A percentile compares a stretch with the other conserved stretches of the same genome.
Evolutionary conservation across 1,140 invertebrate species (phyloP).

Genomic region (Notospermus geniculatus): DNA sequence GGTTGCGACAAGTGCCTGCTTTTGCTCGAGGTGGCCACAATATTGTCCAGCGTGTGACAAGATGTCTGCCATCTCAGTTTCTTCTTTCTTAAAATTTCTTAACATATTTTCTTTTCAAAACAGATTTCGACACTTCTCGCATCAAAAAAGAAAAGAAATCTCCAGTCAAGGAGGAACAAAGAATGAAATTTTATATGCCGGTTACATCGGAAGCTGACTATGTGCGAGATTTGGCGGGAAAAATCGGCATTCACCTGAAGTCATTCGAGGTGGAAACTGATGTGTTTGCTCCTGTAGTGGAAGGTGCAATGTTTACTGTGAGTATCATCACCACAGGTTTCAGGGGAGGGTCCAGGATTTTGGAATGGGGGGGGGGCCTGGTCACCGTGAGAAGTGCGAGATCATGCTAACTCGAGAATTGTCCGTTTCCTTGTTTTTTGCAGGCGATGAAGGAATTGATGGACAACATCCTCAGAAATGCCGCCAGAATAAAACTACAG

Average conservation of each 20-base stretch:
- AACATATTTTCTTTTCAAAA: background rate
- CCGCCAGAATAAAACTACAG: background rate
- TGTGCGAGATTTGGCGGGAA: background rate
- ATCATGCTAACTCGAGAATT: background rate
- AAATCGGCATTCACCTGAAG: background rate
- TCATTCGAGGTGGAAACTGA: background rate
- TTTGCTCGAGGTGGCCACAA: too few species aligned
- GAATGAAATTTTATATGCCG: background rate
- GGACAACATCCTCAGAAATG: background rate
- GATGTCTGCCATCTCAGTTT: background rate
- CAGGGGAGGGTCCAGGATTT: too few species aligned
- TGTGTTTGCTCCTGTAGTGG: background rate
- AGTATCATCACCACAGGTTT: constrained; percentile 1
- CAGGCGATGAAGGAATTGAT: constrained; percentile 6
- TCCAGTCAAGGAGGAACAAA: background rate
- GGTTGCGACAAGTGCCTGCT: too few species aligned
- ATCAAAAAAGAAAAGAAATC: background rate
- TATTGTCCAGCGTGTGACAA: too few species aligned
- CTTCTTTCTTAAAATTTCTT: background rate
- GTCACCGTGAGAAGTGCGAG: background rate
- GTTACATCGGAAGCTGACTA: background rate
- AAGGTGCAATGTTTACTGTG: background rate
- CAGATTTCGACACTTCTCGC: background rate
- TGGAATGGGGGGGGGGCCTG: background rate
- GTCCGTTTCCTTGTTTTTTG: background rate